Percentiles rank a stretch among this genome's conserved stretches.
These are phyloP conservation scores for Myathropa florea DNA, from an alignment of 2,888 invertebrate species.

Conservation along the genomic window DNA sequence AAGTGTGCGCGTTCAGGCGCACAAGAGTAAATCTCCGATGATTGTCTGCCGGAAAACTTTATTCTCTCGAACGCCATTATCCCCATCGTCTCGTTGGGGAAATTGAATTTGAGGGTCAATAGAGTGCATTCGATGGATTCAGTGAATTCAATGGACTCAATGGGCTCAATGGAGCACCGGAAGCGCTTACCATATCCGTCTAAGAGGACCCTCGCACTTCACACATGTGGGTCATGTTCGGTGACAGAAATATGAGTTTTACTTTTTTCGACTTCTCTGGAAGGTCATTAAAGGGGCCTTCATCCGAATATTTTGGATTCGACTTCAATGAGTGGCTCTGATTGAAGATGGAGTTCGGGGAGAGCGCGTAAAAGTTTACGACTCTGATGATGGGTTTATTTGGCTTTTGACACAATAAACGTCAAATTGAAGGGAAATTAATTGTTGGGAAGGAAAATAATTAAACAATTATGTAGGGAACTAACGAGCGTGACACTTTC, in stretches of 20 bases:
- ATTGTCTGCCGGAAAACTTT: slow-evolving; percentile 51
- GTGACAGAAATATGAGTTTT: not conserved
- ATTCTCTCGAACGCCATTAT: not conserved
- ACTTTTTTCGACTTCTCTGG: not conserved
- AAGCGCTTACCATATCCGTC: not conserved
- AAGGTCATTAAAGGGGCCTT: not conserved
- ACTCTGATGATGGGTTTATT: not conserved
- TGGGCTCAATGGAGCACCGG: not conserved
- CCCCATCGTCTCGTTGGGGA: not conserved
- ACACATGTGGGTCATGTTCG: not conserved
- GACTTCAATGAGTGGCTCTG: not conserved
- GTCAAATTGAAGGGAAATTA: slow-evolving; percentile 16
- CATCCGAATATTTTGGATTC: not conserved
- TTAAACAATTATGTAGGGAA: not conserved
- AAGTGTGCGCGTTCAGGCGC: slow-evolving; percentile 16
- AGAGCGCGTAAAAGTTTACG: not conserved
- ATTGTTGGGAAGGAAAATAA: slow-evolving; percentile 4
- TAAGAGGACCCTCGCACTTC: not conserved
- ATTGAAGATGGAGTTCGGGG: not conserved
- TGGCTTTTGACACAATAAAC: slow-evolving; percentile 12
- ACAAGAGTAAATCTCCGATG: slow-evolving; percentile 2
- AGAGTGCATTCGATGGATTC: not conserved
- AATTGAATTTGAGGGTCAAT: slow-evolving; percentile 1
- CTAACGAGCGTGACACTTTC: not conserved
- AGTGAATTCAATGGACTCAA: not conserved